Evolutionary conservation across 92 coral and sea anemone species (phyloP), one percentile per base, ranked within the genome.

Genomic region (Actinostola sp.): DNA sequence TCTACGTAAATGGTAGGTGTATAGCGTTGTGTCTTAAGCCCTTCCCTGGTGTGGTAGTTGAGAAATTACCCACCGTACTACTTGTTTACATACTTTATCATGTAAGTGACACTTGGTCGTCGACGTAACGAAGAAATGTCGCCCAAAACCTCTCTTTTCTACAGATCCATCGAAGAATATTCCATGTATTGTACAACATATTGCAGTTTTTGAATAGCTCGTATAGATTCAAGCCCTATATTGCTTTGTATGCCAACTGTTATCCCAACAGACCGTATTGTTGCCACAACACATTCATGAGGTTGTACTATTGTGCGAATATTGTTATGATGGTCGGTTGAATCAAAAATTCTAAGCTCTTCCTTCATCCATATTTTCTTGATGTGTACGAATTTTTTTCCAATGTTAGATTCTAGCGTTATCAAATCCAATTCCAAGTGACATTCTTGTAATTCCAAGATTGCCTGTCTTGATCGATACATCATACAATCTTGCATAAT

Each of bases 1-100:
- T 80, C 82, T 91, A 28, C 71, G 71, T 3, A 82, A 73, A 66
- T 82, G 97, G 99, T 88, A 71, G 62, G 75, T 44, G 11, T 5
- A 49, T 9, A 36, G n/a, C n/a, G 48, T 71, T 52, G 55, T 19
- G 56, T 27, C 23, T 17, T 13, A 57, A 17, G 54, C 57, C 17
- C 8, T 66, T 29, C 52, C 8, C 29, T n/a, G 36, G 53, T 19
- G 41, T 45, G 20, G 1, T 28, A 15, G 28, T 67, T 38, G 60
- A 45, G 32, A 41, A 32, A n/a, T 46, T 4, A 31, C 51, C 26
- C 12, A 3, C 1, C 15, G 56, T 43, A 30, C 58, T 21, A 33
- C 49, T 32, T 68, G 74, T 68, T 68, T 68, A 68, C 74, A 49
- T 31, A 51, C 33, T 50, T 34, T n/a, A n/a, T n/a, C 26, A 14